Evolutionary conservation across 2,888 invertebrate species (phyloP).

Genomic region (Protonemura montana): DNA sequence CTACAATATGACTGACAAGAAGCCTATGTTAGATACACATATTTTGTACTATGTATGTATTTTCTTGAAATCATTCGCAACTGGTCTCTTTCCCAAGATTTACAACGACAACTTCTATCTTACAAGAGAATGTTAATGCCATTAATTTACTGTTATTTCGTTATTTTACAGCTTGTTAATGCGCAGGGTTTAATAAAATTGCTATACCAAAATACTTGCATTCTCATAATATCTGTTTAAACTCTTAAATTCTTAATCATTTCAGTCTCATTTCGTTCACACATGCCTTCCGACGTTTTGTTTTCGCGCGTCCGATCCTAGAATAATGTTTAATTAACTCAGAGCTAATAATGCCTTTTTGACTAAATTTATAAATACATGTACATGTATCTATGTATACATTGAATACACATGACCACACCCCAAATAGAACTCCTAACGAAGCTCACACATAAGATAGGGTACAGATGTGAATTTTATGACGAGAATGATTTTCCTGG

Average conservation of each 20-base stretch:
- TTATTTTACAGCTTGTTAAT: constrained; percentile 23
- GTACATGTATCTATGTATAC: too few relatives aligned
- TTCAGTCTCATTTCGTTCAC: constrained; percentile 40
- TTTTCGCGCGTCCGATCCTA: background rate
- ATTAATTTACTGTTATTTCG: constrained; percentile 24
- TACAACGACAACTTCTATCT: constrained; percentile 37
- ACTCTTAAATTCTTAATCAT: constrained; percentile 41
- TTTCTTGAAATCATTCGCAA: background rate
- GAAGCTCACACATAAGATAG: background rate
- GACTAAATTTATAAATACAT: background rate
- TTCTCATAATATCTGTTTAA: constrained; percentile 41
- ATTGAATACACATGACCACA: background rate
- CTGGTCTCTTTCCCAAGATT: constrained; percentile 41
- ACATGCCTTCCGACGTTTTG: constrained; percentile 26
- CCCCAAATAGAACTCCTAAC: background rate
- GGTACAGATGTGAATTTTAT: background rate
- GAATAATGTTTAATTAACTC: background rate
- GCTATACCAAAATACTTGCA: constrained; percentile 41
- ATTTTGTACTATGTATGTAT: background rate
- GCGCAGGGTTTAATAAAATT: constrained; percentile 37
- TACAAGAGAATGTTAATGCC: constrained; percentile 1
- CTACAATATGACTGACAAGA: too few relatives aligned
- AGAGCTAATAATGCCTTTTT: background rate
- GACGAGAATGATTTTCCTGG: background rate
- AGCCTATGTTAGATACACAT: background rate